phyloP scores from a whole-genome alignment of 2,113 vertebrate genomes.

The Ailuropoda melanoleuca region DNA sequence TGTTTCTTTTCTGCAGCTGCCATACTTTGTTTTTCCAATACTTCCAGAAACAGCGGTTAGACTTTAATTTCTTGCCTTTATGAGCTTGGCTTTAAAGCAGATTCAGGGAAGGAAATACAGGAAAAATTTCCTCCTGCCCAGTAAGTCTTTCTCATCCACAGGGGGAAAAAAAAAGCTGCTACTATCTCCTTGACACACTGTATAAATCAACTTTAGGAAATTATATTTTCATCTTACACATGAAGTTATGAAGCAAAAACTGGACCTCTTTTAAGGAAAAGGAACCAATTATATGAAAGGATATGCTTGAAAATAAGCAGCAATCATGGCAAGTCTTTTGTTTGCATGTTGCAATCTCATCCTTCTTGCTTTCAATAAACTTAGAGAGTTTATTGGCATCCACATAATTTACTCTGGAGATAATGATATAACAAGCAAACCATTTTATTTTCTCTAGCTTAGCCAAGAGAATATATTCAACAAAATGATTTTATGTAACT shows the following conservation, averaged over 20 bases:
- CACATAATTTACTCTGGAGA: neutral
- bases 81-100: neutral
- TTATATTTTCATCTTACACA: neutral
- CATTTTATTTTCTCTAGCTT: slow-evolving; percentile 42
- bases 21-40: neutral
- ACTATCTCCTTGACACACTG: neutral
- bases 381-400: neutral
- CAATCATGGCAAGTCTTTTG: slow-evolving; percentile 13
- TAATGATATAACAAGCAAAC: slow-evolving; percentile 4
- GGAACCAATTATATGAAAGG: neutral
- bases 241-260: slow-evolving; percentile 18
- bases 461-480: slow-evolving; percentile 34
- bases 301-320: slow-evolving; percentile 41
- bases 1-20: neutral
- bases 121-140: neutral
- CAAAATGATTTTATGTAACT: slow-evolving; percentile 4
- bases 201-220: slow-evolving; percentile 34
- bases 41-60: neutral
- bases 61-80: slow-evolving; percentile 13
- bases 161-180: neutral
- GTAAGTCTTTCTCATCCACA: neutral
- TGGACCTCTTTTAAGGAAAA: neutral
- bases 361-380: neutral
- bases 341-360: slow-evolving; percentile 14
- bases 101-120: neutral